Evolutionary conservation across 1,140 invertebrate genomes (phyloP).

Genomic region (Ceratosolen fusciceps): DNA sequence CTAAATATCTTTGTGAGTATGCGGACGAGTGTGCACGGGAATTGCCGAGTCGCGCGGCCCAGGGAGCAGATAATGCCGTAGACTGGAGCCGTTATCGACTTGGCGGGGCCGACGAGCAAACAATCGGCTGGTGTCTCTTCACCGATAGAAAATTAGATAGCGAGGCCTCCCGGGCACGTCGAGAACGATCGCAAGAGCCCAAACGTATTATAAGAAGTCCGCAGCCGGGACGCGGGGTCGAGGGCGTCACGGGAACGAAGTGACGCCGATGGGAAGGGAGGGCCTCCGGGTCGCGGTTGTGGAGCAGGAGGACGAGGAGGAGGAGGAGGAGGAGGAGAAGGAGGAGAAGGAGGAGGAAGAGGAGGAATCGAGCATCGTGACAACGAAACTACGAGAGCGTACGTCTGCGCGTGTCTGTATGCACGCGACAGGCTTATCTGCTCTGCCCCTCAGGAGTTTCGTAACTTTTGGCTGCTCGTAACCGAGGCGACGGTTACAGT

Average conservation of each 20-base stretch:
- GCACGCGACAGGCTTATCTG: slow-evolving; percentile 11
- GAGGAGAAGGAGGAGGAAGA: not conserved
- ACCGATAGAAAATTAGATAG: slow-evolving; percentile 43
- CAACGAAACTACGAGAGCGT: not conserved
- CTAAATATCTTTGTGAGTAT: too few species aligned
- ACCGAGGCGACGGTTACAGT: slow-evolving; percentile 13
- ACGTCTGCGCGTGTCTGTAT: not conserved
- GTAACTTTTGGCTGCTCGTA: slow-evolving; percentile 30
- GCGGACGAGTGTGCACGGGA: not conserved
- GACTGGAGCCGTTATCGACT: slow-evolving; percentile 11
- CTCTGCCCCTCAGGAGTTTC: slow-evolving; percentile 11
- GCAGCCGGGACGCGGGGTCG: not conserved
- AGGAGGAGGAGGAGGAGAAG: not conserved
- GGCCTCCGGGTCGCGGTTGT: too few species aligned
- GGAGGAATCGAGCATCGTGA: not conserved
- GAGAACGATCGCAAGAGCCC: not conserved
- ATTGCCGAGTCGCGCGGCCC: not conserved
- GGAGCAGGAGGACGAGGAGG: not conserved
- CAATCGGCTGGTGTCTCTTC: slow-evolving; percentile 34
- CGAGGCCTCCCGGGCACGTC: slow-evolving; percentile 34
- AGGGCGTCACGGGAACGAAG: not conserved
- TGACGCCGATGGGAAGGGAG: too few species aligned
- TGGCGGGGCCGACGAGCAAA: not conserved
- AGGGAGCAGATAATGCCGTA: not conserved
- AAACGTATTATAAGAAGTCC: not conserved